phyloP scores from a whole-genome alignment of 2,113 vertebrate genomes.

The Oenanthe oenanthe region DNA sequence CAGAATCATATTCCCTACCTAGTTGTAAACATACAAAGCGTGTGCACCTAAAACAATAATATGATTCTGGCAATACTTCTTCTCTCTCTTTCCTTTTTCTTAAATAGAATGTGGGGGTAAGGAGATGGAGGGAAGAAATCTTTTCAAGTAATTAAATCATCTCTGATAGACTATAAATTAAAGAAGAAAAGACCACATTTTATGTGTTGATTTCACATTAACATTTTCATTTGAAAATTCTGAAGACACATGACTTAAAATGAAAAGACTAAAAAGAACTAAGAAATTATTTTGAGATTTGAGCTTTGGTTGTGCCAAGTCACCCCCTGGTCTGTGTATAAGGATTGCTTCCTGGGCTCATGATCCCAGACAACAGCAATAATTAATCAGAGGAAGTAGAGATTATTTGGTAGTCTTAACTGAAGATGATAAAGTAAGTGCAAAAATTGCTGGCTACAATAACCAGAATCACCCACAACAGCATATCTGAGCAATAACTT shows the following conservation, averaged over 20 bases:
- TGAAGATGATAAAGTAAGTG: neutral
- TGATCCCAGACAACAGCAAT: neutral
- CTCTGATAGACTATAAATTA: neutral
- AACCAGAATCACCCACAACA: neutral
- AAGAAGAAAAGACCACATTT: neutral
- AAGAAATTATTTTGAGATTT: neutral
- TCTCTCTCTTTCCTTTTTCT: no score
- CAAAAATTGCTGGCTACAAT: neutral
- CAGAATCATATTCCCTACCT: neutral
- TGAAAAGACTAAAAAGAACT: neutral
- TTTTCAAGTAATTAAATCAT: neutral
- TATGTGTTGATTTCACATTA: neutral
- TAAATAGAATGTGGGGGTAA: neutral
- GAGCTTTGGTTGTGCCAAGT: neutral
- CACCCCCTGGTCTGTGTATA: neutral
- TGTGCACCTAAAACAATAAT: neutral
- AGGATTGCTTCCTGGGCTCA: neutral
- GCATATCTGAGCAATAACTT: neutral
- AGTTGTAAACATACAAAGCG: neutral
- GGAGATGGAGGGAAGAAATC: neutral
- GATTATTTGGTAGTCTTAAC: neutral
- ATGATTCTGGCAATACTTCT: neutral
- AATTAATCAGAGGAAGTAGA: neutral
- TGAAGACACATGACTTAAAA: neutral
- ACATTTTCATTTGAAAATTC: neutral